Percentiles rank a stretch among this genome's conserved stretches.
These are phyloP conservation scores for Ephydatia muelleri DNA, from an alignment of 37 sponge, comb jelly and placozoan species.

Conservation along the genomic window DNA sequence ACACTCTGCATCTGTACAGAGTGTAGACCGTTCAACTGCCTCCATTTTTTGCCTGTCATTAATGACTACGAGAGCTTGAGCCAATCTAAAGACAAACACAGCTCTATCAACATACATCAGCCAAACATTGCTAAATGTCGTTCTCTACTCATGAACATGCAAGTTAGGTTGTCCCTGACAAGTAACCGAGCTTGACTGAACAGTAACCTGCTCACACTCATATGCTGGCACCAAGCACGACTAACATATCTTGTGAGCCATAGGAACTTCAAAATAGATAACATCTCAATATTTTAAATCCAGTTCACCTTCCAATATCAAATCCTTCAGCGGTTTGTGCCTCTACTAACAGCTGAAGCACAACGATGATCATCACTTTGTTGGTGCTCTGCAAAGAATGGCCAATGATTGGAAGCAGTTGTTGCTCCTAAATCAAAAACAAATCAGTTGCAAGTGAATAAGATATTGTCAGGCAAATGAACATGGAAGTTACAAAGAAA, in stretches of 20 bases:
- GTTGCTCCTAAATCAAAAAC: not conserved
- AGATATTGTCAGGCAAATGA: too few relatives aligned
- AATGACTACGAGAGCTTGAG: not conserved
- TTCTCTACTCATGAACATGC: too few relatives aligned
- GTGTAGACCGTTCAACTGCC: not conserved
- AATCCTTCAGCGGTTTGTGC: not conserved
- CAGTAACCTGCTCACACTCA: too few relatives aligned
- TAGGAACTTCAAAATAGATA: not conserved
- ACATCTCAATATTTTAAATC: too few relatives aligned
- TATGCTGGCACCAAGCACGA: too few relatives aligned
- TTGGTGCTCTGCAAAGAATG: not conserved
- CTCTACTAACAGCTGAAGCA: not conserved
- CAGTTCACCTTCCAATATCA: not conserved
- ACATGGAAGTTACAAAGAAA: too few relatives aligned
- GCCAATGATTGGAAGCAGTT: not conserved
- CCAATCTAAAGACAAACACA: not conserved
- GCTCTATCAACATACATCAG: not conserved
- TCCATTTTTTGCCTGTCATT: not conserved
- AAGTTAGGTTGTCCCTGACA: too few relatives aligned
- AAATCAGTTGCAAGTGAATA: not conserved
- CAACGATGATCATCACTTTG: not conserved
- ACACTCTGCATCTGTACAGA: not conserved
- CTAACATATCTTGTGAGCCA: too few relatives aligned
- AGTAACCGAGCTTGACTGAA: too few relatives aligned
- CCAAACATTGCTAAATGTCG: too few relatives aligned